Evolutionary conservation across 2,113 vertebrate genomes (phyloP).

Genomic region (Burhinus oedicnemus): DNA sequence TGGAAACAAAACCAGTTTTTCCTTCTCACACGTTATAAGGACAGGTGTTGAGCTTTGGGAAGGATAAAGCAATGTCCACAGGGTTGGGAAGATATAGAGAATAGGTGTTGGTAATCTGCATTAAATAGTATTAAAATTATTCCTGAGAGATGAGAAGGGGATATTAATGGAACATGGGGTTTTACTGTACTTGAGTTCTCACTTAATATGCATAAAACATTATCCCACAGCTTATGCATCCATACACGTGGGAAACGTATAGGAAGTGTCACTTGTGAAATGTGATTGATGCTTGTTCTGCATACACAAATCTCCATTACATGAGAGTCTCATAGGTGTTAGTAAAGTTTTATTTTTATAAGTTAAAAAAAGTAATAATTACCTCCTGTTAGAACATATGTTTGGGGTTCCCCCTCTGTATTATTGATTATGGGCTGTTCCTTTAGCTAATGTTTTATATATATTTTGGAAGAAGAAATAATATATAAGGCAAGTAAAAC

Average conservation of each 20-base stretch:
- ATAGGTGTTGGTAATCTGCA: not conserved
- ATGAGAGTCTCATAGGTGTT: not conserved
- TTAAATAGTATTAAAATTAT: not conserved
- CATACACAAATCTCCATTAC: conserved; percentile 45
- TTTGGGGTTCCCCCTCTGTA: not conserved
- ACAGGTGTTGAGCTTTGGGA: not conserved
- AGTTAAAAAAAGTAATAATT: conserved; percentile 38
- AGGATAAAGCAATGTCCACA: not conserved
- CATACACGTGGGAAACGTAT: not conserved
- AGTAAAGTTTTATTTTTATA: conserved; percentile 61
- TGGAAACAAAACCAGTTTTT: not conserved
- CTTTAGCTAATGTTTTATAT: not conserved
- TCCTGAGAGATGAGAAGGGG: not conserved
- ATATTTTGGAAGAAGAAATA: not conserved
- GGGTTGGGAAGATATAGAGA: not conserved
- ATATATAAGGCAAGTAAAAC: not conserved
- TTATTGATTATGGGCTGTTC: not conserved
- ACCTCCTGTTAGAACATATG: not conserved
- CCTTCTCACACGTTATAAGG: not conserved
- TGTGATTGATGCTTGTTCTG: conserved; percentile 16
- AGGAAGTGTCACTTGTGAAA: conserved; percentile 3
- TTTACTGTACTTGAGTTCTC: not conserved
- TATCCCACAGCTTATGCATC: not conserved
- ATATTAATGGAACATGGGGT: not conserved
- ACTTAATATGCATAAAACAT: not conserved